Conservation (phyloP, 2,888 invertebrate species). For the Harpagoxenus sublaevis region DNA sequence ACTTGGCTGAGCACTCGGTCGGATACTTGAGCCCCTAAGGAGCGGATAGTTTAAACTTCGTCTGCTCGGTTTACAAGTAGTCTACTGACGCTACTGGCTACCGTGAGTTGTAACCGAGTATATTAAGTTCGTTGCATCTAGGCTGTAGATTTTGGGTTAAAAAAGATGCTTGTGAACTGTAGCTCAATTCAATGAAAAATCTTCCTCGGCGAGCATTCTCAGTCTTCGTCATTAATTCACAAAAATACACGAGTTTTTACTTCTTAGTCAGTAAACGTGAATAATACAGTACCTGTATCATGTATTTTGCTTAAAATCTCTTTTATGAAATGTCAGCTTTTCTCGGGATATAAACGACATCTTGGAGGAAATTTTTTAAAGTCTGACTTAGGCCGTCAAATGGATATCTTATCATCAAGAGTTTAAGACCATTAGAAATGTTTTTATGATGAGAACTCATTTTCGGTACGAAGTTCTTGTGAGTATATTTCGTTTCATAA, state of each 20-base stretch:
- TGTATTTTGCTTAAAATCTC: not conserved
- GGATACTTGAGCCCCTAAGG: constrained; percentile 68
- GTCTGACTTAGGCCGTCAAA: not conserved
- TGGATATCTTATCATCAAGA: not conserved
- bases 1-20: constrained; percentile 51
- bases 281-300: not conserved
- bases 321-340: not conserved
- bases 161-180: not conserved
- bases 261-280: not conserved
- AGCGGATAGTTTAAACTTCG: constrained; percentile 74
- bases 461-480: not conserved
- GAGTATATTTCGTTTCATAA: not conserved
- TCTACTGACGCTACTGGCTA: constrained; percentile 43
- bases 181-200: not conserved
- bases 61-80: constrained; percentile 64
- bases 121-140: constrained; percentile 64
- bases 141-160: constrained; percentile 7
- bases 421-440: not conserved
- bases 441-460: not conserved
- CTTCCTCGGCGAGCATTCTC: not conserved
- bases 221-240: not conserved
- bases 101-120: constrained; percentile 68
- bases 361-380: not conserved
- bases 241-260: not conserved
- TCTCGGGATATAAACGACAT: not conserved